Base-by-base conservation (phyloP, 1,140 invertebrate genomes). In the Trigoniulus corallinus region DNA sequence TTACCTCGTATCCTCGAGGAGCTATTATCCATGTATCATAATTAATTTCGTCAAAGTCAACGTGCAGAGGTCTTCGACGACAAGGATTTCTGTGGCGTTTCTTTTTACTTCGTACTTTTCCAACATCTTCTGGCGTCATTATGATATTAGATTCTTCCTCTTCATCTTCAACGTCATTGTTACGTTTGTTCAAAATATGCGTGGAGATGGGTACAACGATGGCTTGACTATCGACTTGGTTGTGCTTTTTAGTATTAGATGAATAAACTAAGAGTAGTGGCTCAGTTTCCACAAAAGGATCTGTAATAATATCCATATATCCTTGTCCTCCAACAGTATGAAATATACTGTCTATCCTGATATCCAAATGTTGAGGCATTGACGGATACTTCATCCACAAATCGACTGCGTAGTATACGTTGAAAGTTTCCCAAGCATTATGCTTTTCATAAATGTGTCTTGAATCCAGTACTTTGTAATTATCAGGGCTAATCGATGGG, bases 21-120 rank as follows among this genome's bases (percentile, higher is more conserved):
- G 77, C 76, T 2, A 80, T 73, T 22, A 80, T 75, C 74, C 76
- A 78, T 24, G 71, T 66, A 53, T 79, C 76, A 60, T 77, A 80
- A 4, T 76, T 67, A 25, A 80, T 79, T 50, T 75, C 64, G 2
- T 72, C 63, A 59, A 80, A 80, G 54, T 77, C 69, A 0, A 79
- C 70, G 56, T 73, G 72, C 4, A 80, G 58, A 0, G 75, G 69
- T 54, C 72, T 71, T 48, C 69, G 66, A 52, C 68, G 69, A 55
- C 78, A 80, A 1, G 65, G 61, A 55, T 75, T 75, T 42, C 66
- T 64, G 15, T 54, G 48, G 44, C 59, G 57, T 53, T 58, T 63
- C 44, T 52, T 29, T 24, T 54, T 52, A 20, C 48, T 47, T 45
- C 48, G 54, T 25, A 49, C 51, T 15, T 43, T 50, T 3, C 37